Evolutionary conservation across 2,888 invertebrate species (phyloP), one percentile per base, ranked within the genome.

Genomic region (Shargacucullia verbasci): DNA sequence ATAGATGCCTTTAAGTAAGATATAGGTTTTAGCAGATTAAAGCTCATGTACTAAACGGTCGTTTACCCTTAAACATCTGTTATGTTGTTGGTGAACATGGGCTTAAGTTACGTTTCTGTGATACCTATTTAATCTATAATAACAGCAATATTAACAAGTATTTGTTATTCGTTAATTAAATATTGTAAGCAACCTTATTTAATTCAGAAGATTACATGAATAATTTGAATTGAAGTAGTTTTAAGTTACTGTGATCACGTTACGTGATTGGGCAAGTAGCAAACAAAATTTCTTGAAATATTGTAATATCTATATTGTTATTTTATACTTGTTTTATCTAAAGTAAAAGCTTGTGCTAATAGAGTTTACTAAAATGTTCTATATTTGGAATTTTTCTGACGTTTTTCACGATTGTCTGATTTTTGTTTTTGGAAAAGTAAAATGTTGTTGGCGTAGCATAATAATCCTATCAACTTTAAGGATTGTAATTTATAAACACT

Each of bases 351-450:
- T 59, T 52, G 1, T 4, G 33, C 1, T 43, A 31, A 59, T 50
- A 63, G 59, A 46, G 20, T 20, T 59, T 59, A 67, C n/a, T n/a
- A 50, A 59, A 62, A 63, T 59, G 45, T 63, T 63, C 39, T 27
- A 11, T 33, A 20, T 15, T 50, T 41, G 43, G 37, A 27, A 11
- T 50, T 63, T 49, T 59, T 43, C 45, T 29, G 37, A 0, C 33
- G 67, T 33, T n/a, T n/a, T n/a, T n/a, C 41, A 59, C 37, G 60
- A 37, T 50, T 50, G 63, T 67, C 45, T 46, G 67, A 27, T 0
- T 50, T 33, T 46, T 41, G 45, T 50, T 67, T 66, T 67, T 67
- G 33, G 40, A 59, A 59, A 45, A 49, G 40, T 50, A 41, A 41
- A 67, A 63, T 34, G 20, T 46, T 67, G 25, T 46, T n/a, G 33